phyloP scores from a whole-genome alignment of 2,797 vertebrate genomes.

The Microhierax caerulescens region DNA sequence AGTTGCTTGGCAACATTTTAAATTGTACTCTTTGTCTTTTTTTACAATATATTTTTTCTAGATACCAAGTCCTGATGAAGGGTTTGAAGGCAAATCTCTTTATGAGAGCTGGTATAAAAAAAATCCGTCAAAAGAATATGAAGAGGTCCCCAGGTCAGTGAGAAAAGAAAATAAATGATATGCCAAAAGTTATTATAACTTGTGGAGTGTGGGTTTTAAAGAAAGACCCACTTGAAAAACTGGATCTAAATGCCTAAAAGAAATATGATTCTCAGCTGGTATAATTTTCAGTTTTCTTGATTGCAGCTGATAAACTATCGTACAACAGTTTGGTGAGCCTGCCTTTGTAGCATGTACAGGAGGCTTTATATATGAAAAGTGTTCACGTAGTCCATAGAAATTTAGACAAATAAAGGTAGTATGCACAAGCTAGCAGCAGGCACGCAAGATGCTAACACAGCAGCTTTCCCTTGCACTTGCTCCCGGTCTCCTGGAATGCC shows the following conservation, averaged over 20 bases:
- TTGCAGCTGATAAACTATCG: not conserved
- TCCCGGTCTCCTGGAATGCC: not conserved
- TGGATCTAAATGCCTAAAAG: not conserved
- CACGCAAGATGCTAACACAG: not conserved
- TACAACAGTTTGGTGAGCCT: not conserved
- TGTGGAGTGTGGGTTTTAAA: not conserved
- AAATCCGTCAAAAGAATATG: slow-evolving; percentile 85
- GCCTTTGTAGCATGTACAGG: not conserved
- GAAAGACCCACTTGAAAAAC: not conserved
- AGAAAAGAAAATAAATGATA: not conserved
- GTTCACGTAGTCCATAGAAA: not conserved
- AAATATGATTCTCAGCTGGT: not conserved
- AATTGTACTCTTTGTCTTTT: not conserved
- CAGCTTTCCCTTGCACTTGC: not conserved
- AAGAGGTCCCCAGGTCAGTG: slow-evolving; percentile 84
- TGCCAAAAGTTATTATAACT: not conserved
- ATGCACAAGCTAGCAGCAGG: not conserved
- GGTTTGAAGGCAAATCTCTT: slow-evolving; percentile 87
- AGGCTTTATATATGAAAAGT: not conserved
- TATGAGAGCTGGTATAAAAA: slow-evolving; percentile 92
- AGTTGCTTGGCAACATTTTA: not conserved
- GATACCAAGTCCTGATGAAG: slow-evolving; percentile 90
- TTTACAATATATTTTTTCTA: slow-evolving; percentile 33
- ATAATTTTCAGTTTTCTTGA: not conserved
- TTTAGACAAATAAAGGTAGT: not conserved